Conservation (phyloP, 2,888 invertebrate species). For the Tuta absoluta region DNA sequence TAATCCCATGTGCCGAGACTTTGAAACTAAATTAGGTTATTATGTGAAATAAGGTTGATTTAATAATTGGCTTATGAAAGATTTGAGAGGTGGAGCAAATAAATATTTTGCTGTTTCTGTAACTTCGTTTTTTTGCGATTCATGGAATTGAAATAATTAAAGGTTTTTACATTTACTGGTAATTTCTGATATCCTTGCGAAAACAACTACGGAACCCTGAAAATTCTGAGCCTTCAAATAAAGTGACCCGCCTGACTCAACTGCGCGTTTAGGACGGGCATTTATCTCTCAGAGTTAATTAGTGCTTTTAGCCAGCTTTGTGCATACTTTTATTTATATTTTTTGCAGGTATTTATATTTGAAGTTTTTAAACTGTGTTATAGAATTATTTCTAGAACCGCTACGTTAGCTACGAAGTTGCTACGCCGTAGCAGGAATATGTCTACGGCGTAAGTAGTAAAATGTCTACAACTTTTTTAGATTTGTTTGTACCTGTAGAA, state of each 20-base stretch:
- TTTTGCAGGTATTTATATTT: background rate
- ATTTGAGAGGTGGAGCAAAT: background rate
- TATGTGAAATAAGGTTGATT: slow-evolving; percentile 7
- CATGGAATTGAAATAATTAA: too few species aligned
- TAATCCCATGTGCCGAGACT: slow-evolving; percentile 16
- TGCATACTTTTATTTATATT: slow-evolving; percentile 18
- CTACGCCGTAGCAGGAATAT: background rate
- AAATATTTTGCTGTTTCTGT: too few species aligned
- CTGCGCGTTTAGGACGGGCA: slow-evolving; percentile 58
- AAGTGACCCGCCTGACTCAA: slow-evolving; percentile 51
- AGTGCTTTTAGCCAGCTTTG: slow-evolving; percentile 51
- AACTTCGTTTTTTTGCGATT: too few species aligned
- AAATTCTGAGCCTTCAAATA: slow-evolving; percentile 42
- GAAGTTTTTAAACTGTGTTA: background rate
- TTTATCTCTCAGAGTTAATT: slow-evolving; percentile 71
- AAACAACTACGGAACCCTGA: slow-evolving; percentile 35
- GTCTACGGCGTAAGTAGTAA: background rate
- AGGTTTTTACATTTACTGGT: too few species aligned
- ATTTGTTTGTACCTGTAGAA: background rate
- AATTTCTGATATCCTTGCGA: too few species aligned
- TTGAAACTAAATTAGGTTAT: slow-evolving; percentile 6
- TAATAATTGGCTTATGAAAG: background rate
- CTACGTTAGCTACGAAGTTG: background rate
- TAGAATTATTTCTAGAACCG: too few species aligned
- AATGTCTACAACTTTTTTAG: background rate